A percentile compares a stretch with the other conserved stretches of the same genome.
phyloP scores from a whole-genome alignment of 35 echinoderm and acorn worm genomes.

The Nesometra sesokonis region DNA sequence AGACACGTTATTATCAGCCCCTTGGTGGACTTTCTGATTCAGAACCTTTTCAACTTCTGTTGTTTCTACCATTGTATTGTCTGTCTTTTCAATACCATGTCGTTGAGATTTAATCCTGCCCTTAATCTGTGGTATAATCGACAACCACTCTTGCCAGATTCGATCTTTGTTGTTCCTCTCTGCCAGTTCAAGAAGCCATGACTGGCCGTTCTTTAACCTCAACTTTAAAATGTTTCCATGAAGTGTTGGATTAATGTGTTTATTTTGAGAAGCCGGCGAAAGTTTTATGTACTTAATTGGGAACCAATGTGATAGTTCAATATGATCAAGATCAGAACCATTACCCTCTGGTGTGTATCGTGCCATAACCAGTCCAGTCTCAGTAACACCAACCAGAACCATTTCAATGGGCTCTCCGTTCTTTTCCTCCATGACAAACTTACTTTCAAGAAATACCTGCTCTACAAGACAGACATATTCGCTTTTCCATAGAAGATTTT shows the following conservation, averaged over 20 bases:
- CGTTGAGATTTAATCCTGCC: too few relatives aligned
- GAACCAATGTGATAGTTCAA: slow-evolving; percentile 16
- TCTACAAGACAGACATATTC: slow-evolving; percentile 53
- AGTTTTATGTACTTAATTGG: slow-evolving; percentile 18
- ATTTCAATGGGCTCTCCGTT: slow-evolving; percentile 26
- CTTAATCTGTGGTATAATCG: slow-evolving; percentile 21
- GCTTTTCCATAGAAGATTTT: slow-evolving; percentile 53
- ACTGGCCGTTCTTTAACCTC: slow-evolving; percentile 19
- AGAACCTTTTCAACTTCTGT: too few relatives aligned
- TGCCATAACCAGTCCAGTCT: slow-evolving; percentile 32
- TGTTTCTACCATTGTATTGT: too few relatives aligned
- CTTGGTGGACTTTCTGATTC: too few relatives aligned
- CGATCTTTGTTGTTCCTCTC: slow-evolving; percentile 21
- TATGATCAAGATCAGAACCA: slow-evolving; percentile 22
- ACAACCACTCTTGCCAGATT: slow-evolving; percentile 53
- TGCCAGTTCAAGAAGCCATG: slow-evolving; percentile 67
- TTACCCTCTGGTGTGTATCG: not conserved
- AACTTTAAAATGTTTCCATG: slow-evolving; percentile 31
- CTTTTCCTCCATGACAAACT: slow-evolving; percentile 55
- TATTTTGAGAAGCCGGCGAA: not conserved
- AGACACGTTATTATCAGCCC: too few relatives aligned
- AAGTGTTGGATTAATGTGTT: not conserved
- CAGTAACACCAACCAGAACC: slow-evolving; percentile 57
- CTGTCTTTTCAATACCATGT: too few relatives aligned
- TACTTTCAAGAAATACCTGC: slow-evolving; percentile 56